These are phyloP conservation scores for Melanotaenia pygmaea DNA, from an alignment of 2,797 vertebrate genomes.

Conservation along the genomic window DNA sequence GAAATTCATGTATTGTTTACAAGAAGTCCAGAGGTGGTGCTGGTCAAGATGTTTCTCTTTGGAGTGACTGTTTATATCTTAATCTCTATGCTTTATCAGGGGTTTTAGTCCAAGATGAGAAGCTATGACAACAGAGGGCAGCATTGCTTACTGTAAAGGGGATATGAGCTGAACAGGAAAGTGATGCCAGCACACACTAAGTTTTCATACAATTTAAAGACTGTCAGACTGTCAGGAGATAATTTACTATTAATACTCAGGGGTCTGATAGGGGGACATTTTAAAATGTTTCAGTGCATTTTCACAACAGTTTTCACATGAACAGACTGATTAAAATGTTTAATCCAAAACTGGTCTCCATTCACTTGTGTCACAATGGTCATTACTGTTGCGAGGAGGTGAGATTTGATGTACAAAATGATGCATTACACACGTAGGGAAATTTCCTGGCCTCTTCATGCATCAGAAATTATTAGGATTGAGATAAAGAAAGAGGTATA, in stretches of 20 bases:
- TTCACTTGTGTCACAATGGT: slow-evolving; percentile 10
- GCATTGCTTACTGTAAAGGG: neutral
- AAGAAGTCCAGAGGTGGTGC: neutral
- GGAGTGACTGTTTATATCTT: neutral
- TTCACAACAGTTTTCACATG: neutral
- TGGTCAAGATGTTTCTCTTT: neutral
- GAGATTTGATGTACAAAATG: neutral
- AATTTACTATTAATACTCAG: neutral
- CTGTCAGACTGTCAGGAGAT: slow-evolving; percentile 3
- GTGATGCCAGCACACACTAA: neutral
- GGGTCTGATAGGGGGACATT: neutral
- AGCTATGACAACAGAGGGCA: slow-evolving; percentile 43
- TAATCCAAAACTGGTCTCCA: neutral
- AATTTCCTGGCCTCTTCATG: slow-evolving; percentile 5
- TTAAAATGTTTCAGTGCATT: neutral
- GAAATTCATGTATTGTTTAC: neutral
- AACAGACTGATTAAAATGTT: neutral
- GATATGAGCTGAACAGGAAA: neutral
- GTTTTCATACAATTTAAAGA: slow-evolving; percentile 17
- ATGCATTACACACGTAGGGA: slow-evolving; percentile 12
- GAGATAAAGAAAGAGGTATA: too few species aligned
- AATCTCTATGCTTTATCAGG: neutral
- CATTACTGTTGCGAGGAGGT: neutral
- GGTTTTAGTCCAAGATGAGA: too few species aligned
- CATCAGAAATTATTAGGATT: slow-evolving; percentile 1